Evolutionary conservation across 2,888 invertebrate genomes (phyloP), one percentile per base, ranked within the genome.

Genomic region (Chrysolina haemoptera): DNA sequence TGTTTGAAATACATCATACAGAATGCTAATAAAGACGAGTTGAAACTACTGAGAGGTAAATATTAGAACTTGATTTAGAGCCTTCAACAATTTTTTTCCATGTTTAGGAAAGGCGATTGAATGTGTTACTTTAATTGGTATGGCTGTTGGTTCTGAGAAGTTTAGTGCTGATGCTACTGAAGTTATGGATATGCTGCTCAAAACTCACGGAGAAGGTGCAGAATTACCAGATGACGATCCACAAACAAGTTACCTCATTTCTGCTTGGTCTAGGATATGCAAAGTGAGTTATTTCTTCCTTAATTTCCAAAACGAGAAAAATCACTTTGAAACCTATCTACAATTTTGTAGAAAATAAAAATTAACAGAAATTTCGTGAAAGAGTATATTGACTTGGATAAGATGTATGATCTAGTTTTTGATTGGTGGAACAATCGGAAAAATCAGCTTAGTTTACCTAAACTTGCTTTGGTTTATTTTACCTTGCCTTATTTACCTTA

Each of bases 231-330:
- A 97, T 76, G 98, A 99, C 85, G 98, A 99, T 89, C 98, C 98
- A 1, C 98, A 98, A 89, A 95, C 98, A 27, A 97, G 97, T 12
- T 99, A 98, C 89, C 93, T 99, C 87, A 99, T 99, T 81, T 97
- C 98, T 0, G 98, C 99, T 0, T 99, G 99, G 99, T 98, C 99
- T 0, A 92, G 99, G 80, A 98, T 99, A 88, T 99, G 99, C 89
- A 98, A 98, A 89, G 88, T 87, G 78, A 73, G 78, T 78, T 16
- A 27, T 18, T 10, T 11, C 8, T 35, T 6, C 35, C 6, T 35
- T 8, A 35, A 35, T 8, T 35, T 35, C 35, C 35, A 8, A 35
- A 35, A 35, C 35, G 35, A 35, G 35, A 6, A 35, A 35, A 35
- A 35, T 8, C 35, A 35, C 35, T 35, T 35, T 35, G 4, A 35